Evolutionary conservation across 2,888 invertebrate genomes (phyloP).

Genomic region (Hypolimnas misippus): DNA sequence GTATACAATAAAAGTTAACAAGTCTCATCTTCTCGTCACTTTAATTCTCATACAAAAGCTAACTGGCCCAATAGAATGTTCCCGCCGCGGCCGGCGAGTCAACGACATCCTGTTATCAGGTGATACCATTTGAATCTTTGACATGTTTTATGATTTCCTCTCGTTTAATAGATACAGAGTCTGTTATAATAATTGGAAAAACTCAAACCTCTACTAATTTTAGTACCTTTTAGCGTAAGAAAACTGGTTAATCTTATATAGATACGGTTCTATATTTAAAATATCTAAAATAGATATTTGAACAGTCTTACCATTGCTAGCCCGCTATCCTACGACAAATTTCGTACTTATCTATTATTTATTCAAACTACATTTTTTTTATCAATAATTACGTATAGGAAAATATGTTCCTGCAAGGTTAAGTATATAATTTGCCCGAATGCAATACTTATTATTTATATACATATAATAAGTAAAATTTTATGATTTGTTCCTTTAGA

Average conservation of each 20-base stretch:
- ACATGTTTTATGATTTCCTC: conserved; percentile 61
- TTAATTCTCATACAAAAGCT: conserved; percentile 65
- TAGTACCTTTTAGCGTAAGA: neutral
- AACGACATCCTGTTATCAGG: conserved; percentile 69
- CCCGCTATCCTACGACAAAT: no score
- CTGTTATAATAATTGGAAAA: conserved; percentile 1
- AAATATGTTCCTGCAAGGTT: no score
- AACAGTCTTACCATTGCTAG: no score
- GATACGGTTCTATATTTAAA: no score
- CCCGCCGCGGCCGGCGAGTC: conserved; percentile 52
- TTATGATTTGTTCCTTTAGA: no score
- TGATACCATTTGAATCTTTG: conserved; percentile 53
- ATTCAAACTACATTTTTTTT: no score
- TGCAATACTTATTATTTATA: no score
- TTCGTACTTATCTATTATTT: no score
- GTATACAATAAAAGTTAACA: conserved; percentile 48
- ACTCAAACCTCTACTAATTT: neutral
- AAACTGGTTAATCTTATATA: no score
- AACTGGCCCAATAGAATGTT: conserved; percentile 61
- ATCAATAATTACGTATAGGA: no score
- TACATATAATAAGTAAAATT: no score
- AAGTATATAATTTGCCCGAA: no score
- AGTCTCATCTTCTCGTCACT: conserved; percentile 70
- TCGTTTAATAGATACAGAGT: conserved; percentile 28
- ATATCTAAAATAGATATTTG: neutral